Base-by-base conservation (phyloP, 2,888 invertebrate genomes). In the Dasypogon diadema region DNA sequence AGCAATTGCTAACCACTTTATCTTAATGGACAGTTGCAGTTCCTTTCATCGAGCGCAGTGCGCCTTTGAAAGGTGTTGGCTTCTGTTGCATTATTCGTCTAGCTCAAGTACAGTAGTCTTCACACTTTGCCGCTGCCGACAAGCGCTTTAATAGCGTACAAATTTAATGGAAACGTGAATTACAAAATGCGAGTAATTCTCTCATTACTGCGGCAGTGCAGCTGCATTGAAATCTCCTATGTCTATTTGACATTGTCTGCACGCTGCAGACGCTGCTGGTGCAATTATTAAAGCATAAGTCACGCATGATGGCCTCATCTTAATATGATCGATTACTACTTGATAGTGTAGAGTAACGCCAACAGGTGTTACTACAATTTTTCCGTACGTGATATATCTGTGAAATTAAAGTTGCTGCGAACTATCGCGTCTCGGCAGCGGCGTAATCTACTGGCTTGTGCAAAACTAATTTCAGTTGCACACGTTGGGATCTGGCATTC, bases 291-390 rank as follows among this genome's bases (percentile, higher is more conserved):
- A 34, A 22, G 70, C 70, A 70, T 70, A 70, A 70, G 70, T 70
- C 70, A 70, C 70, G 70, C 70, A 70, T 70, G 70, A 70, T 70
- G 54, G 70, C 54, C 54, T 70, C 70, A 70, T 70, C 70, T 70
- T 70, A 70, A 70, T 54, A 18, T 70, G 70, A 70, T 70, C 70
- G 70, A 70, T 70, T 70, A 54, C 54, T 54, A 12, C 51, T 30
- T 70, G 70, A 70, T 70, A 54, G 21, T 30, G 21, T 22, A 16
- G 70, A 30, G 54, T 54, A 70, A 70, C 54, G 70, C 30, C 73
- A 73, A 58, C 73, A 73, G 73, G 73, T 73, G 73, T 73, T 58
- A 73, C 58, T 58, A 42, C 56, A 73, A 73, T 58, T 58, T 56
- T 73, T 73, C 14, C 26, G 46, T 73, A 73, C 73, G 73, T 73